Conservation (phyloP, 2,888 invertebrate species). For the Drosophila limbata region DNA sequence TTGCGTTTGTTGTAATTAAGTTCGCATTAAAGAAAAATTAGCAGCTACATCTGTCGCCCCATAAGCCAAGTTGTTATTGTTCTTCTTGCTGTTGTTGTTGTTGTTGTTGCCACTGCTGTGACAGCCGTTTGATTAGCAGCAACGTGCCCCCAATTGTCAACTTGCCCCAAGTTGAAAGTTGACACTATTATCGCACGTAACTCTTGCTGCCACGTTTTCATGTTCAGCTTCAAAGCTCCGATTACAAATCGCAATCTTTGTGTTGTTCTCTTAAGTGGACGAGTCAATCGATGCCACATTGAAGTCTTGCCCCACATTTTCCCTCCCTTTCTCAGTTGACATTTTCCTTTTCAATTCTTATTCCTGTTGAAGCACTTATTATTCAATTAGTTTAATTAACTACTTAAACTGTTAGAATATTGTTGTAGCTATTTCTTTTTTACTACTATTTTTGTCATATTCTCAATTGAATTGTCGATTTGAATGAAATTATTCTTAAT, state of each 20-base stretch:
- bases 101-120: slow-evolving; percentile 19
- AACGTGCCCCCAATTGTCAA: slow-evolving; percentile 34
- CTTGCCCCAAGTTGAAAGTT: slow-evolving; percentile 29
- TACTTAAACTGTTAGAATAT: neutral
- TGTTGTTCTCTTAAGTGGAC: slow-evolving; percentile 15
- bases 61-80: slow-evolving; percentile 2
- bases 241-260: slow-evolving; percentile 19
- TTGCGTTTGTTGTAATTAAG: slow-evolving; percentile 62
- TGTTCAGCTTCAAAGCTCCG: slow-evolving; percentile 3
- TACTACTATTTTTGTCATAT: neutral
- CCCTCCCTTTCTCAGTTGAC: no score
- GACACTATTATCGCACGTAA: slow-evolving; percentile 37
- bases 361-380: neutral
- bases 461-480: neutral
- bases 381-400: slow-evolving; percentile 9
- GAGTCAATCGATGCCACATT: slow-evolving; percentile 2
- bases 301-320: neutral
- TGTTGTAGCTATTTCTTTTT: neutral
- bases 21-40: slow-evolving; percentile 76
- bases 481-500: neutral
- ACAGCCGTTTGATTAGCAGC: slow-evolving; percentile 53
- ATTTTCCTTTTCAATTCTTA: neutral
- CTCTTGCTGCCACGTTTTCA: slow-evolving; percentile 7
- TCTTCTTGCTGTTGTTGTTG: neutral
- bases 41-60: slow-evolving; percentile 47